These are phyloP conservation scores for Ammodytes dubius DNA, from an alignment of 2,113 vertebrate genomes.

Conservation along the genomic window DNA sequence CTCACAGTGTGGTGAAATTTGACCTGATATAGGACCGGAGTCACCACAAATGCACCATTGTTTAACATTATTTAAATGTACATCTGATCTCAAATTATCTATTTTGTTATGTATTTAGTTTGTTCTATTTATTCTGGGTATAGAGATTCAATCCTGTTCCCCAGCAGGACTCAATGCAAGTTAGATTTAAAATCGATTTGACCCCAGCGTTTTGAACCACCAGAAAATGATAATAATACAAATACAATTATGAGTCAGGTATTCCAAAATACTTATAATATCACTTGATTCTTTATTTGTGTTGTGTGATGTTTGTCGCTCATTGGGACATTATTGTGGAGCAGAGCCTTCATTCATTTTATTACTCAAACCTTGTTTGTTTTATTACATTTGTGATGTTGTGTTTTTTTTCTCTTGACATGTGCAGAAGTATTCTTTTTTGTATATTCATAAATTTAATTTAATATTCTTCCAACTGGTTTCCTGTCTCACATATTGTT, in stretches of 20 bases:
- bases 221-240: too few species aligned
- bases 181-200: not conserved
- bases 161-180: not conserved
- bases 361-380: not conserved
- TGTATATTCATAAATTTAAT: not conserved
- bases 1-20: not conserved
- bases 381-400: not conserved
- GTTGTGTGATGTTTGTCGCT: too few species aligned
- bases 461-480: not conserved
- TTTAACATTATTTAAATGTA: not conserved
- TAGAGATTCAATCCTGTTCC: not conserved
- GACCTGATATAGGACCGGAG: not conserved
- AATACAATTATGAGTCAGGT: too few species aligned
- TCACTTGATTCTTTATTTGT: too few species aligned
- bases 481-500: not conserved
- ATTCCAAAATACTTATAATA: too few species aligned
- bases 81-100: not conserved
- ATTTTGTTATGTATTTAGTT: not conserved
- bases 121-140: not conserved
- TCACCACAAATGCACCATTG: not conserved
- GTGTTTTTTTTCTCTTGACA: not conserved
- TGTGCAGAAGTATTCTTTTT: not conserved
- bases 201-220: too few species aligned
- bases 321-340: too few species aligned
- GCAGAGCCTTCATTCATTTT: not conserved